These are phyloP conservation scores for Oreotrochilus melanogaster DNA, from an alignment of 2,113 vertebrate species.

Conservation along the genomic window DNA sequence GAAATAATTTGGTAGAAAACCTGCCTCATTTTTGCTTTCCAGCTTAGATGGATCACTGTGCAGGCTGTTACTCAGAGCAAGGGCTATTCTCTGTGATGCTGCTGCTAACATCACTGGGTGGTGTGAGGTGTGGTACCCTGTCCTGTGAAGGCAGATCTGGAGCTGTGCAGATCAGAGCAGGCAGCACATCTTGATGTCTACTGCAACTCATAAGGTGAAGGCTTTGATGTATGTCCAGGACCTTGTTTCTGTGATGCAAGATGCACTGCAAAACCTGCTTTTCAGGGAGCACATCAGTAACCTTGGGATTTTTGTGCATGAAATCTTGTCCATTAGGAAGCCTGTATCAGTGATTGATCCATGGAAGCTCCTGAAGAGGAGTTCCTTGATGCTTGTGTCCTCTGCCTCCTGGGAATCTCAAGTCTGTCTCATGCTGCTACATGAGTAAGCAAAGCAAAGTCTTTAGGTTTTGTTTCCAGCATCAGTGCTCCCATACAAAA, in stretches of 20 bases:
- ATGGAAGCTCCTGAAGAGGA: not conserved
- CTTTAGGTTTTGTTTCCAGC: not conserved
- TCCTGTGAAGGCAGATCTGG: not conserved
- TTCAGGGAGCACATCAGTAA: not conserved
- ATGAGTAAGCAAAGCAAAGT: not conserved
- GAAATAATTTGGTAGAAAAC: not conserved
- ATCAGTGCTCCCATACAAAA: not conserved
- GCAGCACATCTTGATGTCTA: slow-evolving; percentile 59
- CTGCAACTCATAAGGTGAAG: not conserved
- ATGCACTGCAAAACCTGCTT: slow-evolving; percentile 34
- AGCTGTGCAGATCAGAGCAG: slow-evolving; percentile 29
- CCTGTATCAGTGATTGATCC: not conserved
- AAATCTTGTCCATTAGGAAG: slow-evolving; percentile 12
- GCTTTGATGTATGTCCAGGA: slow-evolving; percentile 63
- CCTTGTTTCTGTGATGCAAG: slow-evolving; percentile 10
- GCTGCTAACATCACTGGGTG: not conserved
- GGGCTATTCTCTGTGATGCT: not conserved
- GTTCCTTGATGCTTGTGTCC: not conserved
- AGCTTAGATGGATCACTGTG: not conserved
- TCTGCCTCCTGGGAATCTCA: not conserved
- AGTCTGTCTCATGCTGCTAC: not conserved
- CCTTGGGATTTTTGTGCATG: not conserved
- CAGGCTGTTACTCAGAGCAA: not conserved
- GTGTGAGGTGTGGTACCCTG: slow-evolving; percentile 50
- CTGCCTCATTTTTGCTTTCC: not conserved